These are phyloP conservation scores for Nesoenas mayeri DNA, from an alignment of 2,113 vertebrate genomes.

Conservation along the genomic window DNA sequence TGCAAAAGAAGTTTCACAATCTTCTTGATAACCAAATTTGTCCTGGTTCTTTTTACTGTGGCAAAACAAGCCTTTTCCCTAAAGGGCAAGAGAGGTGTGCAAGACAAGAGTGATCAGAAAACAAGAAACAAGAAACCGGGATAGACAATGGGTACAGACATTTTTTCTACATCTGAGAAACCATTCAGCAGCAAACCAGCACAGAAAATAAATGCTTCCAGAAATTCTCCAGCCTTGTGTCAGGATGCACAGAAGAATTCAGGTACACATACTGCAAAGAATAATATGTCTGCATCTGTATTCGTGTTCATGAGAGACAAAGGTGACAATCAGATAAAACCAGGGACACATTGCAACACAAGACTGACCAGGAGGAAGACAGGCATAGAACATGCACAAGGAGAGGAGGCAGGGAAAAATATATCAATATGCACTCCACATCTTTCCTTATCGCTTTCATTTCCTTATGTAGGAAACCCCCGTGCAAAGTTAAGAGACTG, in stretches of 20 bases:
- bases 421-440: rapidly evolving
- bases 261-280: no score
- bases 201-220: neutral
- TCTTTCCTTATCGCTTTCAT: neutral
- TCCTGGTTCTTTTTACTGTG: neutral
- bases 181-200: neutral
- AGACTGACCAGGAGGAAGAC: neutral
- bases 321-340: neutral
- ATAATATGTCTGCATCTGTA: neutral
- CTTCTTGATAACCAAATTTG: neutral
- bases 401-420: neutral
- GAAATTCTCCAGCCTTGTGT: neutral
- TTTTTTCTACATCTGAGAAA: neutral
- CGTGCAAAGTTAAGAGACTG: neutral
- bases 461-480: neutral
- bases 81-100: neutral
- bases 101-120: neutral
- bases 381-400: neutral
- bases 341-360: neutral
- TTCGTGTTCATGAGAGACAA: no score
- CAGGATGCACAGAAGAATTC: neutral
- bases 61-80: neutral
- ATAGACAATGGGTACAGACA: neutral
- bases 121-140: neutral
- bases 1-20: slow-evolving; percentile 32